Evolutionary conservation across 2,888 invertebrate species (phyloP).

Genomic region (Priocnemis perturbator): DNA sequence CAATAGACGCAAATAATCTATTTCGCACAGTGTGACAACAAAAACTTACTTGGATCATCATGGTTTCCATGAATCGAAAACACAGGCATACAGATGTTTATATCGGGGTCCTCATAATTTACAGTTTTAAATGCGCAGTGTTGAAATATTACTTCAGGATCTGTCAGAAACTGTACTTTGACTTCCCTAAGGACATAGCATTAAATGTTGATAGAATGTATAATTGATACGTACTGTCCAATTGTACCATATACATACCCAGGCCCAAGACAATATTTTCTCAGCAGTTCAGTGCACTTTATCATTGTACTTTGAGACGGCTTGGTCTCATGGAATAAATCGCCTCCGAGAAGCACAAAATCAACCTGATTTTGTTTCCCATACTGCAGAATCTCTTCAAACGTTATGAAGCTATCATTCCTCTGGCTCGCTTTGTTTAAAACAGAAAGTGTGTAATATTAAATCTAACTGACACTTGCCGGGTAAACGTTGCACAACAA

Average conservation of each 20-base stretch:
- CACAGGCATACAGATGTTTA: slow-evolving; percentile 94
- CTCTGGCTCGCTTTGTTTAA: slow-evolving; percentile 17
- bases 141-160: slow-evolving; percentile 88
- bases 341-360: slow-evolving; percentile 94
- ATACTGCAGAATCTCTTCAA: slow-evolving; percentile 94
- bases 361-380: slow-evolving; percentile 89
- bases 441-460: slow-evolving; percentile 5
- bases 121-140: slow-evolving; percentile 80
- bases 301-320: slow-evolving; percentile 88
- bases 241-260: slow-evolving; percentile 58
- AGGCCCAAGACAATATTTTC: slow-evolving; percentile 82
- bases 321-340: slow-evolving; percentile 96
- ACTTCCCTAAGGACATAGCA: slow-evolving; percentile 74
- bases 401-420: slow-evolving; percentile 91
- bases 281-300: slow-evolving; percentile 84
- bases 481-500: too few species aligned
- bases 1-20: too few species aligned
- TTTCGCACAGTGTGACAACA: slow-evolving; percentile 1
- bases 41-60: slow-evolving; percentile 89
- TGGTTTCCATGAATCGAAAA: slow-evolving; percentile 99
- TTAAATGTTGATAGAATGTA: too few species aligned
- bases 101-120: slow-evolving; percentile 96
- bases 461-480: too few species aligned
- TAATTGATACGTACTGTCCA: too few species aligned
- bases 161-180: slow-evolving; percentile 88